Evolutionary conservation across 1,140 invertebrate species (phyloP), one percentile per base, ranked within the genome.

Genomic region (Papilio machaon): DNA sequence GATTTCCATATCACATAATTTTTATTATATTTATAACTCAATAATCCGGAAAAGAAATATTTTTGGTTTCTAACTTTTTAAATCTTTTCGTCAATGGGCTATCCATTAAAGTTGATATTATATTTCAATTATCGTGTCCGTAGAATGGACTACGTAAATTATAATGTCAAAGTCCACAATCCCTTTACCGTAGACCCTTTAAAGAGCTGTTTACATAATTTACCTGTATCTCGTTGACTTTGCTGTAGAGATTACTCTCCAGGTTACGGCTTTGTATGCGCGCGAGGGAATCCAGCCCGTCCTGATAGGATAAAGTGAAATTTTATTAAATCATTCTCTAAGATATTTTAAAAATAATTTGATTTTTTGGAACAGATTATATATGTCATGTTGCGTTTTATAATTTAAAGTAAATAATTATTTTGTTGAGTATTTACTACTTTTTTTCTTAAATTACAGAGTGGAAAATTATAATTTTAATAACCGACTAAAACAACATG

Each of bases 191-290:
- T 64, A 30, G 23, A 64, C 60, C 60, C 60, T 64, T 64, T 64
- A 64, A 64, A 64, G 23, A 64, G 23, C 23, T 64, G n/a, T 49
- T 77, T 35, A 77, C 30, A 30, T 74, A 74, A 84, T 86, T 90
- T 90, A 95, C 95, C 87, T 95, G 95, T 82, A 95, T 91, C 95
- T 99, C 98, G 91, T 99, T 99, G 80, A 97, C 98, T 96, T 99
- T 99, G 88, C 98, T 98, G 94, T 97, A 98, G 46, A 98, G 95
- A 86, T 97, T 97, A 74, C 97, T 97, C 90, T 99, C 98, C 81
- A 96, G 95, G 89, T 96, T 98, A 95, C 98, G 97, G 88, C 97
- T 97, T 93, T 99, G 98, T 89, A 98, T 96, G 86, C 98, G 96
- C 74, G 97, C 95, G 80, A 99, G 95, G 0, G 97, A 96, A 86